Base-by-base conservation (phyloP, 2,113 vertebrate species). In the Odocoileus virginianus region DNA sequence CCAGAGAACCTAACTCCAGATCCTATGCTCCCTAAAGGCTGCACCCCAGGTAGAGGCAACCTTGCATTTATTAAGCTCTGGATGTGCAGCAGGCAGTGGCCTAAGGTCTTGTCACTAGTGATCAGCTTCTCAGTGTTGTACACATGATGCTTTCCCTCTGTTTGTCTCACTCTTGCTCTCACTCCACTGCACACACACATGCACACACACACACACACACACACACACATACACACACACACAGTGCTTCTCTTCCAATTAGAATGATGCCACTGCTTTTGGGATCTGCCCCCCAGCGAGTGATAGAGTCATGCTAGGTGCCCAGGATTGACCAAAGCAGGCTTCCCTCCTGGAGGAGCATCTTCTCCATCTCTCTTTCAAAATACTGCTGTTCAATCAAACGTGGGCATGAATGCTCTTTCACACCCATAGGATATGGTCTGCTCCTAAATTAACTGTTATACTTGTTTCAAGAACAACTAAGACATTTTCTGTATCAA, bases 401-500 rank as follows among this genome's bases (percentile, higher is more conserved):
- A 25, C 0, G 0, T 23, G 13, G 61, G 10, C 79, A 54, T 84
- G 52, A n/a, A 30, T 2, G 1, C 12, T 55, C 90, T 74, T 71
- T 19, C 45, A 58, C 12, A 50, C 2, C 52, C 30, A 36, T n/a
- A 61, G 45, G 40, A 27, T 50, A 28, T 12, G 19, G 64, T 52
- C 17, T 21, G 0, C 30, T 23, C 47, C 21, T 45, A 36, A 87
- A 61, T 93, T 93, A 76, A 82, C 87, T 78, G 9, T 43, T 88
- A 7, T 27, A 12, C 25, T 89, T 23, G 7, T 55, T 89, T 95
- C n/a, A 28, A 6, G 85, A 88, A 90, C 57, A 81, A 36, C 27
- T 36, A 50, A 94, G 64, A 11, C 4, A 11, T 96, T 57, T 87
- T 50, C 67, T 91, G 16, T 36, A 89, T 27, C 87, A 89, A 87